Evolutionary conservation across 2,113 vertebrate species (phyloP).

Genomic region (Alligator sinensis): DNA sequence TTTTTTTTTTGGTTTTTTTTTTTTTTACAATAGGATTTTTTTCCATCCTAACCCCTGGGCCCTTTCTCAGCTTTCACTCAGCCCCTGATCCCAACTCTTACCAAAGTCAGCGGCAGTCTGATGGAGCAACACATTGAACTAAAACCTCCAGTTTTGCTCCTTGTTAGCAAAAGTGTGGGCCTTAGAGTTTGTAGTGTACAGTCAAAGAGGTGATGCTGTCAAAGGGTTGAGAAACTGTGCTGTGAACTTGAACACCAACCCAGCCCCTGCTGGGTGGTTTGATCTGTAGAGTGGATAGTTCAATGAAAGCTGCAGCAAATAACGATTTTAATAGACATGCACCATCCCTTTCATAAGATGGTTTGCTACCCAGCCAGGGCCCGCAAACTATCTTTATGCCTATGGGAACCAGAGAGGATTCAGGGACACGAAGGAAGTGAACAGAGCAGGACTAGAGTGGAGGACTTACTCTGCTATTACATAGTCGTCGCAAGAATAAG

Average conservation of each 20-base stretch:
- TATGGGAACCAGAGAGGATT: accelerated
- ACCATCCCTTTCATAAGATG: accelerated
- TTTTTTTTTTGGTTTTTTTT: background rate
- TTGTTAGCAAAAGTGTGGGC: background rate
- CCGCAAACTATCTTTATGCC: accelerated
- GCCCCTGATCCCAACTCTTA: background rate
- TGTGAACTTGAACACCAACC: accelerated
- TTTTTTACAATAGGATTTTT: background rate
- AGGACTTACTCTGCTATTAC: background rate
- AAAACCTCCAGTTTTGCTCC: background rate
- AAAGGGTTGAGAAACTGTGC: accelerated
- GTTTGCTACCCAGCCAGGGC: background rate
- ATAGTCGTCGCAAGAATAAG: background rate
- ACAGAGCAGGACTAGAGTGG: background rate
- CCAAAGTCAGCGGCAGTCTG: background rate
- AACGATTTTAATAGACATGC: background rate
- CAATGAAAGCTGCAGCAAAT: background rate
- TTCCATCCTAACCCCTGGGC: too few species aligned
- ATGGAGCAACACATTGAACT: background rate
- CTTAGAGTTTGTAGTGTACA: accelerated
- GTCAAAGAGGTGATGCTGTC: accelerated
- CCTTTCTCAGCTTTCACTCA: background rate
- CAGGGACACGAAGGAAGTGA: background rate
- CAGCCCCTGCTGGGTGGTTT: too few species aligned
- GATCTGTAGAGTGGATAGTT: too few species aligned